Base-by-base conservation (phyloP, 2,113 vertebrate genomes). In the Tonatia bakeri region DNA sequence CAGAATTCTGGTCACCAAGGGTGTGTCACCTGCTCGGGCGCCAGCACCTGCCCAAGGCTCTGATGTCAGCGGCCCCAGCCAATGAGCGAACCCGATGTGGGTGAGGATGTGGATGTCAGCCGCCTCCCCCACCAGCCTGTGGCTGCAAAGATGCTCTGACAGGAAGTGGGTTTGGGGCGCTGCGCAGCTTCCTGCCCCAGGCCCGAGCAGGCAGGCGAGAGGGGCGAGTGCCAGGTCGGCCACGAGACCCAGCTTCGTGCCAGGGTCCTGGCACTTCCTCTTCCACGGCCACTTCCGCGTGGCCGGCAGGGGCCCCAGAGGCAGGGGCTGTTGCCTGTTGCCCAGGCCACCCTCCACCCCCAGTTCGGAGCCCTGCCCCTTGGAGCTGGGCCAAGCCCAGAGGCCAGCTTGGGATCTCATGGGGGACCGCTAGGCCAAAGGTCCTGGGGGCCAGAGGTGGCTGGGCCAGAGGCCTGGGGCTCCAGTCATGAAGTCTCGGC, bases 401-500 rank as follows among this genome's bases (percentile, higher is more conserved):
- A 90, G 80, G 50, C 73, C 6, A 16, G 87, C 47, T 82, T 47
- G 86, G 86, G 89, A 83, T 90, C 85, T 85, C 77, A 96, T 96
- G 96, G 95, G 89, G 96, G 88, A 59, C 86, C 26, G 26, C 19
- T 90, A 97, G 93, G 95, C 88, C 72, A 69, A 89, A 95, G 90
- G 87, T 87, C 91, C 90, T 70, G 81, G 94, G 96, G 87, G 76
- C 69, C 69, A 19, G 76, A 56, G 69, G 94, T 72, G 84, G 64
- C 79, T 5, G 80, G 75, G 22, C 90, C 76, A 69, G 92, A 83
- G 72, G 87, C 83, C 67, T 73, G 98, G 97, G 97, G 96, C 98
- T 54, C 97, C 91, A 54, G 98, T 97, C 96, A 99, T 99, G 99
- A 98, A 99, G 98, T 98, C 99, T 36, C 98, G 98, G 95, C 98